Base-by-base conservation (phyloP, 2,888 invertebrate genomes). In the Brachyptera risi region DNA sequence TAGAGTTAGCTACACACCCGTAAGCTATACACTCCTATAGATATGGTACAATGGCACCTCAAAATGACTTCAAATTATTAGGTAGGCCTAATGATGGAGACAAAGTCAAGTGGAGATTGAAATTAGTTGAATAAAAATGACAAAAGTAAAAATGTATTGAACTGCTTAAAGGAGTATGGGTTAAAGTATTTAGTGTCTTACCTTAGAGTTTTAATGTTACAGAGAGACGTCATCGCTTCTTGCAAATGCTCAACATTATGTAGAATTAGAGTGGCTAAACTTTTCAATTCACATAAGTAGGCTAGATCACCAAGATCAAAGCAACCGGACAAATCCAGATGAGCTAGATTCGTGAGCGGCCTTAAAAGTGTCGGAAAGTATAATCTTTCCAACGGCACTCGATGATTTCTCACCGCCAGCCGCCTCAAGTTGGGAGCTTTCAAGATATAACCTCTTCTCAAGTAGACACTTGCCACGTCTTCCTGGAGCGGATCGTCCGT, bases 181-280 rank as follows among this genome's bases (percentile, higher is more conserved):
- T 31, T 31, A 31, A 5, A 31, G 31, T 31, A 31, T 11, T 5
- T 31, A 31, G 31, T 7, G 9, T 7, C 72, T 70, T 71, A 82
- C 81, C 78, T 78, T 58, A 83, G 70, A 44, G 75, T 73, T 67
- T 73, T 77, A 24, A 83, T 70, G 51, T 74, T 71, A 66, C 76
- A 76, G 50, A 83, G 74, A 60, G 72, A 70, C 23, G 71, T 68
- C 47, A 79, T 68, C n/a, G 74, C 73, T 49, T 73, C 77, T 68
- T 83, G 82, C 21, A 86, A 77, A 73, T 82, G 80, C 56, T 83
- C 82, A 3, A 94, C 90, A 77, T 92, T 90, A 72, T 92, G 90
- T 50, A 96, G 78, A 66, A 90, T 83, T 15, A 96, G 78, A 1
- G 88, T 88, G 21, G 81, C 79, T 66, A 96, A 78, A 70, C 86